Base-by-base conservation (phyloP, 2,888 invertebrate species). In the Aleiodes leptofemur region DNA sequence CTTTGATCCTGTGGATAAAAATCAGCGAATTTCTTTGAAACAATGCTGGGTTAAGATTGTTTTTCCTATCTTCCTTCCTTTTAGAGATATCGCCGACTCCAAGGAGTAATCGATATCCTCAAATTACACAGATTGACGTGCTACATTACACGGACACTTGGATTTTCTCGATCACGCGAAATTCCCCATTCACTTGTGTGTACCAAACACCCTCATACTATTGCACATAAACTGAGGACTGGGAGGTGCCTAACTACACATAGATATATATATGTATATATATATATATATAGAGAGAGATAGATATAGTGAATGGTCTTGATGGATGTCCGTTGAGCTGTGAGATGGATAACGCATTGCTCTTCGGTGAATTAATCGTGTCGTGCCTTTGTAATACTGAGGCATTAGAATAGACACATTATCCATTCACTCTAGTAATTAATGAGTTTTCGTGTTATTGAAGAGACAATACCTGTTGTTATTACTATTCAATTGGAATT, bases 81-180 rank as follows among this genome's bases (percentile, higher is more conserved):
- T 4, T 34, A 4, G 34, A 34, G 34, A 34, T 34, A 34, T 34
- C 0, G 34, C 4, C 4, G 34, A 4, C 34, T 84, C 96, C 94
- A 43, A 9, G 11, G 43, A 43, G 43, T 43, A 43, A 43, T 43
- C 43, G 43, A 43, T 43, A 43, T 9, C 7, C 6, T 43, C 43
- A 43, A 43, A 43, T 0, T 11, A 43, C 43, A 9, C 9, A 16
- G 53, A 53, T 53, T 53, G 53, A 53, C 14, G 53, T 53, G 8
- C 8, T 6, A 16, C 16, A 43, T 43, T 43, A 53, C 53, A 53
- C 53, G 53, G 16, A 53, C 16, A 7, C 14, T 16, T 53, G 53
- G 14, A 16, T 53, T 16, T 53, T 7, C 16, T 16, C 16, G 16
- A 43, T 43, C 16, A 53, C 8, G 16, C 4, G 16, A 53, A 53